Evolutionary conservation across 2,113 vertebrate genomes (phyloP).

Genomic region (Gymnocephalus cernua): DNA sequence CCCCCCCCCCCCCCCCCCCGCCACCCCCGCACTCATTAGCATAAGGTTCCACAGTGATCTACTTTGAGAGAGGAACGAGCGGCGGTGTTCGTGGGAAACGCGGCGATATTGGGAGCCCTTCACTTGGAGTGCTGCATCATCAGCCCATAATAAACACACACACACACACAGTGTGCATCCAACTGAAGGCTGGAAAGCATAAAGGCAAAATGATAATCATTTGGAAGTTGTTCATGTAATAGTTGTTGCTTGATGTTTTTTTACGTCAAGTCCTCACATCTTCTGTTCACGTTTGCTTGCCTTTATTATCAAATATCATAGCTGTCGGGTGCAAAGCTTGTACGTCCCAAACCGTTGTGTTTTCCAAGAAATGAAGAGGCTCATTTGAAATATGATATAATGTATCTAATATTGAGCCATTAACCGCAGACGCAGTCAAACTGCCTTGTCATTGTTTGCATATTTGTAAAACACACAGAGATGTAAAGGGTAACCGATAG

Average conservation of each 20-base stretch:
- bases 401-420: too few relatives aligned
- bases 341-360: too few relatives aligned
- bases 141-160: constrained; percentile 17
- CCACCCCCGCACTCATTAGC: constrained; percentile 49
- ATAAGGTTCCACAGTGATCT: constrained; percentile 49
- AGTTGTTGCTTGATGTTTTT: not conserved
- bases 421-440: too few relatives aligned
- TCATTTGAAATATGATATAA: too few relatives aligned
- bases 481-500: too few relatives aligned
- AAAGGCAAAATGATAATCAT: not conserved
- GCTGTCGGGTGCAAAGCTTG: too few relatives aligned
- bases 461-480: too few relatives aligned
- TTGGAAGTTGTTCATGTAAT: not conserved
- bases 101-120: constrained; percentile 22
- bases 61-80: constrained; percentile 40
- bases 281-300: too few relatives aligned
- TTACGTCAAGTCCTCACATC: not conserved
- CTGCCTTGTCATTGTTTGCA: too few relatives aligned
- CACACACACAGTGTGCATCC: not conserved
- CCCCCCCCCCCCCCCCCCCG: not conserved
- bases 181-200: not conserved
- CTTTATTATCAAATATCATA: not conserved
- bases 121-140: constrained; percentile 30
- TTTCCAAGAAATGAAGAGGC: too few relatives aligned
- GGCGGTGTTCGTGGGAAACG: constrained; percentile 44